Percentiles rank a stretch among this genome's conserved stretches.
These are phyloP conservation scores for Chaenogobius annularis DNA, from an alignment of 2,113 vertebrate genomes.

Conservation along the genomic window DNA sequence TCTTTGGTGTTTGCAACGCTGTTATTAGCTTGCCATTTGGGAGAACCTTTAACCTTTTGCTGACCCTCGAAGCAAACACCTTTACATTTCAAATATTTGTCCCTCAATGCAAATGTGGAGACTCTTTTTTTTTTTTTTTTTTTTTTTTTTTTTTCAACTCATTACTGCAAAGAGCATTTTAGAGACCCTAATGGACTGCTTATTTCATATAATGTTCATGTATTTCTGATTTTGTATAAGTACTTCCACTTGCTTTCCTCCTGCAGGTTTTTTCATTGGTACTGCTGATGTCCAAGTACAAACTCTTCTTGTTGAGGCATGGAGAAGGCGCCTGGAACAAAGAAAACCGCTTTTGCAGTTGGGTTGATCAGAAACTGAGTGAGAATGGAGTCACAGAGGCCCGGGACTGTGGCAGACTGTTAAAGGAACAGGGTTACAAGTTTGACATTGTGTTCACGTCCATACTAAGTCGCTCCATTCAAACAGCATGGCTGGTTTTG, in stretches of 20 bases:
- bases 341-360: slow-evolving; percentile 98
- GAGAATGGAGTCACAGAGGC: slow-evolving; percentile 87
- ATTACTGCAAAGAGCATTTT: background rate
- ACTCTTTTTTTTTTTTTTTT: too few species aligned
- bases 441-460: slow-evolving; percentile 93
- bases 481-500: slow-evolving; percentile 93
- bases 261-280: slow-evolving; percentile 37
- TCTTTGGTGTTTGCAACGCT: background rate
- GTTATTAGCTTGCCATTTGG: slow-evolving; percentile 28
- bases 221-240: slow-evolving; percentile 30
- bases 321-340: slow-evolving; percentile 98
- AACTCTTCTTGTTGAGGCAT: slow-evolving; percentile 90
- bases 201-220: background rate
- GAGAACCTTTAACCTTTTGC: slow-evolving; percentile 62
- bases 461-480: slow-evolving; percentile 93
- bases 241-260: slow-evolving; percentile 11
- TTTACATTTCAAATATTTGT: background rate
- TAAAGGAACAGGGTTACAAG: slow-evolving; percentile 85
- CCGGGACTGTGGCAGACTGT: slow-evolving; percentile 85
- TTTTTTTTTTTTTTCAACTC: too few species aligned
- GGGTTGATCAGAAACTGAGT: slow-evolving; percentile 97
- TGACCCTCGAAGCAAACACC: background rate
- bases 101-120: background rate
- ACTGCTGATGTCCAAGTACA: slow-evolving; percentile 85
- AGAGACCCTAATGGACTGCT: background rate